These are phyloP conservation scores for Drosophila melanogaster DNA, from an alignment of 1,140 invertebrate species.

Conservation along the genomic window DNA sequence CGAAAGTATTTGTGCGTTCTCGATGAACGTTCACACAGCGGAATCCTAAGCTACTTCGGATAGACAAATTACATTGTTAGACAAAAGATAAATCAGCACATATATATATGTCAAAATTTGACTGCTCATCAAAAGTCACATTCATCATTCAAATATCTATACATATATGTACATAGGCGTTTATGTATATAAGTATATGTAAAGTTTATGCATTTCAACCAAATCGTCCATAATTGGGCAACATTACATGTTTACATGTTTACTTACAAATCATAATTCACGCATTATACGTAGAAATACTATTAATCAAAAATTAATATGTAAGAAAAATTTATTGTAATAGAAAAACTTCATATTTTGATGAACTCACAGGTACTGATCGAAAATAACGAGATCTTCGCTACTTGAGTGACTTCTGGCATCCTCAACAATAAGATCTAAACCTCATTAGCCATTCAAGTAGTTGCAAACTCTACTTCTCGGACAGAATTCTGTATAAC, in stretches of 20 bases:
- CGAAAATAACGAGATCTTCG: not conserved
- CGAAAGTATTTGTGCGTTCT: constrained; percentile 93
- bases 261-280: constrained; percentile 4
- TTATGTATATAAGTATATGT: constrained; percentile 18
- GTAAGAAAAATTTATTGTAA: constrained; percentile 18
- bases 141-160: constrained; percentile 17
- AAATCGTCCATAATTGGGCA: constrained; percentile 1
- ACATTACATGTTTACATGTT: constrained; percentile 13
- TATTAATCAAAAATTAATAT: constrained; percentile 20
- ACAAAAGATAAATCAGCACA: constrained; percentile 4
- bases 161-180: constrained; percentile 10
- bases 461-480: constrained; percentile 9
- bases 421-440: constrained; percentile 52
- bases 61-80: not conserved
- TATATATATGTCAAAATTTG: constrained; percentile 24
- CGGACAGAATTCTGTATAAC: constrained; percentile 6
- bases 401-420: constrained; percentile 40
- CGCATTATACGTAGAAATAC: constrained; percentile 34
- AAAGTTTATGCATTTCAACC: constrained; percentile 37
- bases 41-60: constrained; percentile 35
- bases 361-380: constrained; percentile 4
- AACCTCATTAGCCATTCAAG: constrained; percentile 33
- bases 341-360: constrained; percentile 19
- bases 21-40: constrained; percentile 89
- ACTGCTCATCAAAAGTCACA: constrained; percentile 36